Evolutionary conservation across 2,888 invertebrate species (phyloP).

Genomic region (Eudemis profundana): DNA sequence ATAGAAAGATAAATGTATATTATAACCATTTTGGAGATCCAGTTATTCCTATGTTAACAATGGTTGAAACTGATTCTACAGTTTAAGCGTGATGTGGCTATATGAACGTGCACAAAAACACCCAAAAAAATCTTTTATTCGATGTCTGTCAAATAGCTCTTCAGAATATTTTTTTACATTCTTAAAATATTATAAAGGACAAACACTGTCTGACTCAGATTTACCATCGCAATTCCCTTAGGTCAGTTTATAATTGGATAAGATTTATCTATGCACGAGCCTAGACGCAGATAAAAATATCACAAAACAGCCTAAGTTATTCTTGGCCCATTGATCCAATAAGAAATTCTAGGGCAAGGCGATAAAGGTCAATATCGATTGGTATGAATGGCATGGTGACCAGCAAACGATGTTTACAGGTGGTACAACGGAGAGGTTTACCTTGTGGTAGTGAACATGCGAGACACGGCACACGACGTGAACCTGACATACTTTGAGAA

Average conservation of each 20-base stretch:
- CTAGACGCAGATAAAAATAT: slow-evolving; percentile 10
- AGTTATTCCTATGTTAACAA: too few species aligned
- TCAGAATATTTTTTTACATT: too few species aligned
- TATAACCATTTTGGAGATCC: too few species aligned
- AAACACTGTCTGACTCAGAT: slow-evolving; percentile 26
- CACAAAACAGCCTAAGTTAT: slow-evolving; percentile 19
- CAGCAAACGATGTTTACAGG: slow-evolving; percentile 55
- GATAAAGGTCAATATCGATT: slow-evolving; percentile 41
- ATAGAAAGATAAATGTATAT: too few species aligned
- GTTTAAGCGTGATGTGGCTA: too few species aligned
- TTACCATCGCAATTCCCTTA: slow-evolving; percentile 25
- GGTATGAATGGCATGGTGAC: slow-evolving; percentile 28
- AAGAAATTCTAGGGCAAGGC: slow-evolving; percentile 38
- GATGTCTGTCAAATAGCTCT: too few species aligned
- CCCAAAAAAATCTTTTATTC: too few species aligned
- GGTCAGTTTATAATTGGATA: slow-evolving; percentile 35
- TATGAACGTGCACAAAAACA: too few species aligned
- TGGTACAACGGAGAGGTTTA: slow-evolving; percentile 68
- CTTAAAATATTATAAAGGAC: too few species aligned
- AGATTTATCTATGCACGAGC: slow-evolving; percentile 33
- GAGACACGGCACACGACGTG: slow-evolving; percentile 60
- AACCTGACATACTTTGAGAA: slow-evolving; percentile 74
- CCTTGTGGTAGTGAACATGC: slow-evolving; percentile 84
- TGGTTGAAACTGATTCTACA: too few species aligned
- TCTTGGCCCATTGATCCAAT: slow-evolving; percentile 18